Evolutionary conservation across 1,140 invertebrate genomes (phyloP), one percentile per base, ranked within the genome.

Genomic region (Argopecten irradians): DNA sequence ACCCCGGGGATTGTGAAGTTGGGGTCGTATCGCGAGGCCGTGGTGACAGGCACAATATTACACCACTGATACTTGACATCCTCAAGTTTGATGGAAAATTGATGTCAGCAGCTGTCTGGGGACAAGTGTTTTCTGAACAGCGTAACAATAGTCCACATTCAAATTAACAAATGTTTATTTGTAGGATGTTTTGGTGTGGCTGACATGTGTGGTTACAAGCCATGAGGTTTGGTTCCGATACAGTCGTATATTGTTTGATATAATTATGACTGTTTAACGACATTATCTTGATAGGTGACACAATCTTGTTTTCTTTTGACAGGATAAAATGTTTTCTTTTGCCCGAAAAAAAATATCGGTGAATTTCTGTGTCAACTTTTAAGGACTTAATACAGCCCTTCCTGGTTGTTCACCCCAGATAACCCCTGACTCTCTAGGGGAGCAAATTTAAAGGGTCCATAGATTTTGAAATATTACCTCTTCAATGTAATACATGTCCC

Each of bases 41-140:
- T 1, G 1, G 55, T 71, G 55, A 71, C 55, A 71, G 55, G 55
- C 55, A 71, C 55, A 28, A 28, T n/a, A n/a, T 71, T 71, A 71
- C 55, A 71, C 55, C 55, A 28, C 55, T 71, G 16, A 71, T n/a
- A 71, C 55, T 71, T n/a, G 8, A 71, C 22, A n/a, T 5, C 2
- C 55, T 71, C 55, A 71, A 71, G 55, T 71, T 71, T 71, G 55
- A 71, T 71, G 55, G 55, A 71, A 71, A 71, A 71, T 71, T 71
- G 55, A 71, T 71, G 55, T 71, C 55, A 7, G 55, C n/a, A 71
- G n/a, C 55, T 71, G 55, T 71, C 55, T 28, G 22, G 28, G 55
- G 55, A 28, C 5, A 71, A 71, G 55, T 28, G 55, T 2, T 71
- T 71, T 16, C 5, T 71, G 55, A 28, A 71, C 28, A 5, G 22